phyloP scores from a whole-genome alignment of 2,888 invertebrate species.

The Anagyrus pseudococci region DNA sequence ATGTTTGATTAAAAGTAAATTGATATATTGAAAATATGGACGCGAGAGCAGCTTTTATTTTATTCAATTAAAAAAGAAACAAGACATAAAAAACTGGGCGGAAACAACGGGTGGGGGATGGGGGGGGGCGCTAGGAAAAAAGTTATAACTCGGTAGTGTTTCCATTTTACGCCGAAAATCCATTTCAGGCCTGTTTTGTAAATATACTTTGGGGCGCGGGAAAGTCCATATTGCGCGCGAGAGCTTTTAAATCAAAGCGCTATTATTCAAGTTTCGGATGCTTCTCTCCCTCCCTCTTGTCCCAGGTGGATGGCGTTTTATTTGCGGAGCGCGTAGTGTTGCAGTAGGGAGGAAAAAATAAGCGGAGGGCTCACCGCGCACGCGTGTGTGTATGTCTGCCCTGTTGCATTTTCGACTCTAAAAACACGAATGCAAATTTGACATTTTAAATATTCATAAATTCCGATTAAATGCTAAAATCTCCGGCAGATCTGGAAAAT shows the following conservation, averaged over 20 bases:
- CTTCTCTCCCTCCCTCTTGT: no score
- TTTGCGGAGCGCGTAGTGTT: slow-evolving; percentile 27
- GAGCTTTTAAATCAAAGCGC: slow-evolving; percentile 27
- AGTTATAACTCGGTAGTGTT: no score
- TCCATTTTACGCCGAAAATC: not conserved
- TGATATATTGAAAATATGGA: no score
- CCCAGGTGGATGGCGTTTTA: slow-evolving; percentile 21
- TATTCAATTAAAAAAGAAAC: no score
- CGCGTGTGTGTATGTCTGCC: not conserved
- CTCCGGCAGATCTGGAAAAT: slow-evolving; percentile 16
- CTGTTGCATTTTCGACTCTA: slow-evolving; percentile 2
- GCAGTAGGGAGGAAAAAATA: slow-evolving; percentile 1
- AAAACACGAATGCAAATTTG: slow-evolving; percentile 33
- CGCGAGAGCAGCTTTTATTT: no score
- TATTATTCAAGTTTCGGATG: slow-evolving; percentile 16
- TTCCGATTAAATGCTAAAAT: slow-evolving; percentile 38
- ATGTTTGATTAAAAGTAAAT: no score
- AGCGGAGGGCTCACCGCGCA: not conserved
- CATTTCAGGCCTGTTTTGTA: not conserved
- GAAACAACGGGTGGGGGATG: no score
- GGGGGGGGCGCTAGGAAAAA: no score
- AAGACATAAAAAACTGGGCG: no score
- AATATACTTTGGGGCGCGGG: not conserved
- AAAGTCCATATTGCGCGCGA: slow-evolving; percentile 4
- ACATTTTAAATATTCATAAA: slow-evolving; percentile 39